These are phyloP conservation scores for Thaleichthys pacificus DNA, from an alignment of 2,797 vertebrate species.

Conservation along the genomic window DNA sequence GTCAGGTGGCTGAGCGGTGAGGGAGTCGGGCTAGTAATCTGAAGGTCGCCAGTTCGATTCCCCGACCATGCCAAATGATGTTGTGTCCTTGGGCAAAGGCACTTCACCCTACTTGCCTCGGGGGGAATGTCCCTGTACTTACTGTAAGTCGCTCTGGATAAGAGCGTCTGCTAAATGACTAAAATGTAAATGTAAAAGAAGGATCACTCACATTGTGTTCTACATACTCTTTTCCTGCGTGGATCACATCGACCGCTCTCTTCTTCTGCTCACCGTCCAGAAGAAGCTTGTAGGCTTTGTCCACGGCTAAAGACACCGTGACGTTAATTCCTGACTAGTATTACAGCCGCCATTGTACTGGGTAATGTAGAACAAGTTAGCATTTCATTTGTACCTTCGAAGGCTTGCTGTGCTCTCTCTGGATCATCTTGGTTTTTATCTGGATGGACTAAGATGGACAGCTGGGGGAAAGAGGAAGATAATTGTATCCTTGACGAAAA, in stretches of 20 bases:
- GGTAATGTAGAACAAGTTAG: not conserved
- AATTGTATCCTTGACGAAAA: not conserved
- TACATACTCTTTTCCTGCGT: conserved; percentile 93
- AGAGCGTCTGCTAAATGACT: no score
- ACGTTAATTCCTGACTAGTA: conserved; percentile 1
- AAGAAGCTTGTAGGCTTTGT: conserved; percentile 95
- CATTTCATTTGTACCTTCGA: conserved; percentile 85
- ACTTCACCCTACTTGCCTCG: no score
- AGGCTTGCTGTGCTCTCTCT: conserved; percentile 91
- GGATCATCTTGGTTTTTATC: conserved; percentile 97
- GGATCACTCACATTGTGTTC: conserved; percentile 89
- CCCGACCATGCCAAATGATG: no score
- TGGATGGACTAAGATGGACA: conserved; percentile 98
- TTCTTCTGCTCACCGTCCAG: conserved; percentile 96
- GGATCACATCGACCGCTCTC: conserved; percentile 93
- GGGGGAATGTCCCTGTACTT: no score
- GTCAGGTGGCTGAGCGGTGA: no score
- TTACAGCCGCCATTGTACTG: not conserved
- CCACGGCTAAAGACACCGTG: conserved; percentile 82
- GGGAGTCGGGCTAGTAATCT: no score
- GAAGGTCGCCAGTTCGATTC: no score
- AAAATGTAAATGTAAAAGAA: not conserved
- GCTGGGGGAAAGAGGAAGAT: conserved; percentile 66
- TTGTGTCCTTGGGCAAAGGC: no score
- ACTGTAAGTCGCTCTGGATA: no score